Evolutionary conservation across 30 jellyfish, hydroid and myxozoan genomes (phyloP).

Genomic region (Aurelia sp.): DNA sequence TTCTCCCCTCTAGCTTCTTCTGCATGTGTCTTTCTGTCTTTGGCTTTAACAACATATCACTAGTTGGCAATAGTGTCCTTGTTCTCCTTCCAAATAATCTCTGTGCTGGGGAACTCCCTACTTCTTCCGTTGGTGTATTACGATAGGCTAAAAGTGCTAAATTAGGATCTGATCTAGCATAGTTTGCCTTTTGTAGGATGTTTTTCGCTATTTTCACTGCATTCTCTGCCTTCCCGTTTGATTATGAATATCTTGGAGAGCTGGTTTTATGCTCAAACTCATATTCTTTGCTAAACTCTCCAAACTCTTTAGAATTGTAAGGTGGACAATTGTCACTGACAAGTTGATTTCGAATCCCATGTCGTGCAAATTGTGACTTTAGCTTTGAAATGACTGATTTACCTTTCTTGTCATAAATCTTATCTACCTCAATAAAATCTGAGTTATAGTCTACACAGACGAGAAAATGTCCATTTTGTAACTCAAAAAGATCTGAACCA

Average conservation of each 20-base stretch:
- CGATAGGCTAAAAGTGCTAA: conserved; percentile 44
- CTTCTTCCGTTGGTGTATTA: conserved; percentile 48
- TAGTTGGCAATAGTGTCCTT: conserved; percentile 37
- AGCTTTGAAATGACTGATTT: conserved; percentile 11
- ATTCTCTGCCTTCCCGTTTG: conserved; percentile 47
- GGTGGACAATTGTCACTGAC: conserved; percentile 53
- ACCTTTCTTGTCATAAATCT: conserved; percentile 21
- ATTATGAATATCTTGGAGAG: too few species aligned
- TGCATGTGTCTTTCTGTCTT: conserved; percentile 20
- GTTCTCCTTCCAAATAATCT: conserved; percentile 44
- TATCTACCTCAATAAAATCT: conserved; percentile 16
- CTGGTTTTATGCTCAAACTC: conserved; percentile 20
- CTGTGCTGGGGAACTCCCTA: conserved; percentile 55
- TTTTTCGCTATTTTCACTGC: conserved; percentile 29
- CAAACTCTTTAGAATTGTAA: conserved; percentile 36
- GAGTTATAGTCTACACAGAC: too few species aligned
- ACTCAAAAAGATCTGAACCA: conserved; percentile 45
- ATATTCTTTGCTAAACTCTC: conserved; percentile 34
- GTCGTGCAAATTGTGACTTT: conserved; percentile 25
- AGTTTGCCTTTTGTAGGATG: conserved; percentile 15
- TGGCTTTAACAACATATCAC: conserved; percentile 28
- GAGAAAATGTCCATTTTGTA: not conserved
- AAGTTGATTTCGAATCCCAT: conserved; percentile 42
- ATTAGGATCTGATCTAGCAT: conserved; percentile 38
- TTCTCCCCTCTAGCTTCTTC: conserved; percentile 28